Conservation (phyloP, 2,888 invertebrate species). For the Lasioglossum marginatum region DNA sequence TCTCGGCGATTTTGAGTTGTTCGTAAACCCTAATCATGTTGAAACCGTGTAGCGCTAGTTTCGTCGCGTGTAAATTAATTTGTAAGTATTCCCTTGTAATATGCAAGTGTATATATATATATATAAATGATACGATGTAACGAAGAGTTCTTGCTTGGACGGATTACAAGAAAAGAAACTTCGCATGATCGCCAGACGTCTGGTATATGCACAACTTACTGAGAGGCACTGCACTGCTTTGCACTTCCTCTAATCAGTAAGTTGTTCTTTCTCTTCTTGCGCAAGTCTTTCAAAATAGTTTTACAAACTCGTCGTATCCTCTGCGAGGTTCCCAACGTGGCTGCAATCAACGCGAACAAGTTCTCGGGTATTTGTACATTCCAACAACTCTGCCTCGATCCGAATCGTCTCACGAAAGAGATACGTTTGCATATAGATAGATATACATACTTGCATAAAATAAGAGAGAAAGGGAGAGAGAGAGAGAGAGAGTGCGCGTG, state of each 20-base stretch:
- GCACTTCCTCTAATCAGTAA: conserved; percentile 26
- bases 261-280: conserved; percentile 34
- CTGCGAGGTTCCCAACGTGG: conserved; percentile 46
- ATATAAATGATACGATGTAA: neutral
- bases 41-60: neutral
- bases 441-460: conserved; percentile 61
- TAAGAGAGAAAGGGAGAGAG: neutral
- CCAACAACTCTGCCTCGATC: conserved; percentile 78
- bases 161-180: neutral
- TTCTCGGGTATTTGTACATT: conserved; percentile 74
- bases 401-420: conserved; percentile 73
- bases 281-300: conserved; percentile 45
- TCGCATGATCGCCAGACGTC: neutral
- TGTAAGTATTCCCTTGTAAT: conserved; percentile 11
- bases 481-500: neutral
- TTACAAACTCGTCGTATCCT: conserved; percentile 16
- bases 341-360: conserved; percentile 44
- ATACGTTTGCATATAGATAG: conserved; percentile 65
- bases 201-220: neutral
- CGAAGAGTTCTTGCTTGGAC: neutral
- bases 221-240: conserved; percentile 3
- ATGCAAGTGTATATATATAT: conserved; percentile 7
- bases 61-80: conserved; percentile 6
- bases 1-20: conserved; percentile 1
- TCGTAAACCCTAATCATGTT: neutral